Conservation (phyloP, 1,140 invertebrate genomes). For the Drosophila nigrodunni region DNA sequence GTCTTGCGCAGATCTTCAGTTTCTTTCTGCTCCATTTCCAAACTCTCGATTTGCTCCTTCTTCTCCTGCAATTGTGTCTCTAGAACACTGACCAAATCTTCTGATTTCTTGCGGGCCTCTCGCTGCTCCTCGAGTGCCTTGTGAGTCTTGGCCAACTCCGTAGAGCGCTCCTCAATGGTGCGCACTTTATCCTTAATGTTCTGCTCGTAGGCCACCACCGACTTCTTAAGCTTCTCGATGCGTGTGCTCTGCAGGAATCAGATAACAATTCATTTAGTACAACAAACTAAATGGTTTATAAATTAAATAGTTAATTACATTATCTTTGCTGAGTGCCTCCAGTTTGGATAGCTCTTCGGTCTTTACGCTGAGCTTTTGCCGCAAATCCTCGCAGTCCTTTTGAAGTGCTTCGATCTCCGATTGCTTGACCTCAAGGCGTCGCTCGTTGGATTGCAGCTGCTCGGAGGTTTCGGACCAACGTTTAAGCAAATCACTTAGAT, state of each 20-base stretch:
- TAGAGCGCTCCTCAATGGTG: constrained; percentile 70
- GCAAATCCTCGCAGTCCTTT: constrained; percentile 66
- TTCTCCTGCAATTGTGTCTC: constrained; percentile 77
- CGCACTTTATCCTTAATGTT: constrained; percentile 78
- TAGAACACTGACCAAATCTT: constrained; percentile 73
- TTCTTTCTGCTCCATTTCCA: constrained; percentile 78
- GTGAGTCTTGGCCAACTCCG: constrained; percentile 66
- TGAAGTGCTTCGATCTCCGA: constrained; percentile 64
- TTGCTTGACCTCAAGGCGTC: constrained; percentile 65
- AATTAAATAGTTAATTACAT: constrained; percentile 41
- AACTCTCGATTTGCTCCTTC: constrained; percentile 76
- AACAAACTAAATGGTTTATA: background rate
- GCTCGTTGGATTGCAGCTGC: constrained; percentile 68
- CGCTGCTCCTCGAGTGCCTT: constrained; percentile 76
- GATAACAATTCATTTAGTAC: background rate
- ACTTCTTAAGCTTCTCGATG: constrained; percentile 79
- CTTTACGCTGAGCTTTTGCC: constrained; percentile 50
- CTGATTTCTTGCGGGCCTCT: constrained; percentile 75
- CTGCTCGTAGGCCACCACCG: constrained; percentile 70
- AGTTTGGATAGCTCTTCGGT: constrained; percentile 67
- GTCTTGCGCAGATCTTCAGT: constrained; percentile 82
- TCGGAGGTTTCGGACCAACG: constrained; percentile 72
- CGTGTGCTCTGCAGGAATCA: constrained; percentile 47
- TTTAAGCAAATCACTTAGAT: constrained; percentile 73
- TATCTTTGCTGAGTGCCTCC: constrained; percentile 68